phyloP scores from a whole-genome alignment of 2,797 vertebrate species.

The Rhadinocentrus ornatus region DNA sequence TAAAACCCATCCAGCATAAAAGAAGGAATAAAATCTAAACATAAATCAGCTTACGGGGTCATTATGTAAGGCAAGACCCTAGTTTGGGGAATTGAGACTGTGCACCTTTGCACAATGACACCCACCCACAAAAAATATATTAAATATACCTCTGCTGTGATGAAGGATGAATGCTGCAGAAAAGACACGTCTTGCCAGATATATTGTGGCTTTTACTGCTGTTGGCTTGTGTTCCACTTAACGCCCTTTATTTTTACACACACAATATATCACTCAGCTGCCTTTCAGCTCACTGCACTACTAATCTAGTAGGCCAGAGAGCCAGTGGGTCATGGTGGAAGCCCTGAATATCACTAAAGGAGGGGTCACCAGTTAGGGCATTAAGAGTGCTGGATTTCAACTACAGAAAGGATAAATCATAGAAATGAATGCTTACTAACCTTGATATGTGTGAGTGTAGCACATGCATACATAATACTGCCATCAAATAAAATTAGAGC shows the following conservation, averaged over 20 bases:
- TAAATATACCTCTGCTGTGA: constrained; percentile 20
- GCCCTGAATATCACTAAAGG: constrained; percentile 31
- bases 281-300: constrained; percentile 43
- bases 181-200: constrained; percentile 60
- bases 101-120: constrained; percentile 15
- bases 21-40: constrained; percentile 65
- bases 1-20: constrained; percentile 56
- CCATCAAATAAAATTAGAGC: not conserved
- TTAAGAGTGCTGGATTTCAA: constrained; percentile 29
- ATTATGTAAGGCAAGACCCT: constrained; percentile 43
- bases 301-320: constrained; percentile 37
- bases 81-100: constrained; percentile 37
- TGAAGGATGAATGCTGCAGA: constrained; percentile 50
- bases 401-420: not conserved
- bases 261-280: constrained; percentile 75
- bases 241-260: constrained; percentile 75
- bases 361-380: constrained; percentile 32
- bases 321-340: constrained; percentile 34
- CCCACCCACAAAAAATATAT: constrained; percentile 14
- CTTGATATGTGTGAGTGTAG: not conserved
- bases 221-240: constrained; percentile 74
- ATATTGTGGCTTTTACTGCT: constrained; percentile 76
- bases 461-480: not conserved
- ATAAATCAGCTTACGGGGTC: constrained; percentile 65
- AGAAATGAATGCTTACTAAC: constrained; percentile 3